These are phyloP conservation scores for Mastacembelus armatus DNA, from an alignment of 2,797 vertebrate species.

Conservation along the genomic window DNA sequence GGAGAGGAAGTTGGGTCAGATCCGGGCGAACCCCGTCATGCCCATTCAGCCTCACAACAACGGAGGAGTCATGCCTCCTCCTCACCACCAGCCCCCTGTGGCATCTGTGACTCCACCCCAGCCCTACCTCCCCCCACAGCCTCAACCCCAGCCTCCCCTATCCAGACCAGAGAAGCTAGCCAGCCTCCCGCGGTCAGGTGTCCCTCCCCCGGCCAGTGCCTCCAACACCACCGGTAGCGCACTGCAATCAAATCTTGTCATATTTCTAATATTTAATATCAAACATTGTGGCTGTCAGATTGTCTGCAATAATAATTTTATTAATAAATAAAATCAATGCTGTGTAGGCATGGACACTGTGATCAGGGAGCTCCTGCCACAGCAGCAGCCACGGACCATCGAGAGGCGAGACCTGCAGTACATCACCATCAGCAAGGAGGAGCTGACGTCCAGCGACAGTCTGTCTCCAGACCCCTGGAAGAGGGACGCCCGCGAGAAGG, in stretches of 20 bases:
- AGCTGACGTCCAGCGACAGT: slow-evolving; percentile 92
- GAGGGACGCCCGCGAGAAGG: slow-evolving; percentile 94
- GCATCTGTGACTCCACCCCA: slow-evolving; percentile 65
- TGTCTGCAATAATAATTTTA: too few species aligned
- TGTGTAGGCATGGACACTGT: slow-evolving; percentile 88
- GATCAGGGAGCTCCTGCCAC: slow-evolving; percentile 95
- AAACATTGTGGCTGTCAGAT: neutral
- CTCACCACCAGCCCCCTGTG: slow-evolving; percentile 75
- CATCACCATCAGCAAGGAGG: slow-evolving; percentile 92
- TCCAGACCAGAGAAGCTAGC: slow-evolving; percentile 89
- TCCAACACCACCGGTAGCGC: slow-evolving; percentile 65
- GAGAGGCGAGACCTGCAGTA: slow-evolving; percentile 95
- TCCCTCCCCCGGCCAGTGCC: slow-evolving; percentile 71
- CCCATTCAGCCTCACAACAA: slow-evolving; percentile 84
- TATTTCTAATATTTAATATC: too few species aligned
- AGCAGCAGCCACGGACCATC: slow-evolving; percentile 97
- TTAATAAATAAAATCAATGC: neutral
- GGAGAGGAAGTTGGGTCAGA: slow-evolving; percentile 94
- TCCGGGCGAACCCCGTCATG: slow-evolving; percentile 87
- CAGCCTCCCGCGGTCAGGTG: slow-evolving; percentile 83
- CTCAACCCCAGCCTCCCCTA: slow-evolving; percentile 73
- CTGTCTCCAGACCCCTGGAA: slow-evolving; percentile 99
- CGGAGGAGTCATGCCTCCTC: slow-evolving; percentile 75
- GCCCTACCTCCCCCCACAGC: slow-evolving; percentile 74
- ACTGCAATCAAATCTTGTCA: neutral